phyloP scores from a whole-genome alignment of 1,140 invertebrate genomes.

The Lepidurus arcticus region DNA sequence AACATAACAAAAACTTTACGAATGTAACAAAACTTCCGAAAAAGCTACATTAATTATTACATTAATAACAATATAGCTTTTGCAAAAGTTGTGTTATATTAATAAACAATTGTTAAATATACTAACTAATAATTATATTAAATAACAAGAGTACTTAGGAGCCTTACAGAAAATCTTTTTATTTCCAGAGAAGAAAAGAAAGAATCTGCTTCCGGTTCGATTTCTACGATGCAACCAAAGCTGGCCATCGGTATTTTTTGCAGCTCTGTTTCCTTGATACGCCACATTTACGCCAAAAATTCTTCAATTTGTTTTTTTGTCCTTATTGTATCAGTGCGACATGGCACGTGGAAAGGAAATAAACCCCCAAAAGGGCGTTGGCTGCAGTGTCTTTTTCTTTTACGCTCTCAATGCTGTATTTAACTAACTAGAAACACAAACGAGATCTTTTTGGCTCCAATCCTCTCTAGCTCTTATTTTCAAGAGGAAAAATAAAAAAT shows the following conservation, averaged over 20 bases:
- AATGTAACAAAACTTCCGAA: no score
- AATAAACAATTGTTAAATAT: no score
- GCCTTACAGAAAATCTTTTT: no score
- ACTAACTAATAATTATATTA: no score
- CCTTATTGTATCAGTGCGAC: background rate
- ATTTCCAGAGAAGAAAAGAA: background rate
- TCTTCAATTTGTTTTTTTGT: background rate
- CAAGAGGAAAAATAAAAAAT: background rate
- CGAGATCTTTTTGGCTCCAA: background rate
- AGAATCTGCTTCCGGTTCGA: background rate
- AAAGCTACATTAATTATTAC: no score
- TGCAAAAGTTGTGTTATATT: no score
- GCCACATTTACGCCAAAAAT: slow-evolving; percentile 14
- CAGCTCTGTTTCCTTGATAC: slow-evolving; percentile 15
- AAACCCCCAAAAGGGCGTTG: background rate
- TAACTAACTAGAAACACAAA: no score
- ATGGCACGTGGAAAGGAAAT: slow-evolving; percentile 1
- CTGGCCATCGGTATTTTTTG: background rate
- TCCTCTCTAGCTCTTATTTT: background rate
- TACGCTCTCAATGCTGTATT: background rate
- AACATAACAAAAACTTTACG: no score
- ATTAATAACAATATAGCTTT: no score
- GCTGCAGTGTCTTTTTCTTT: background rate
- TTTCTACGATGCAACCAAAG: background rate
- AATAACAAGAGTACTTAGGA: no score